These are phyloP conservation scores for Cynopterus sphinx DNA, from an alignment of 2,797 vertebrate genomes.

Conservation along the genomic window DNA sequence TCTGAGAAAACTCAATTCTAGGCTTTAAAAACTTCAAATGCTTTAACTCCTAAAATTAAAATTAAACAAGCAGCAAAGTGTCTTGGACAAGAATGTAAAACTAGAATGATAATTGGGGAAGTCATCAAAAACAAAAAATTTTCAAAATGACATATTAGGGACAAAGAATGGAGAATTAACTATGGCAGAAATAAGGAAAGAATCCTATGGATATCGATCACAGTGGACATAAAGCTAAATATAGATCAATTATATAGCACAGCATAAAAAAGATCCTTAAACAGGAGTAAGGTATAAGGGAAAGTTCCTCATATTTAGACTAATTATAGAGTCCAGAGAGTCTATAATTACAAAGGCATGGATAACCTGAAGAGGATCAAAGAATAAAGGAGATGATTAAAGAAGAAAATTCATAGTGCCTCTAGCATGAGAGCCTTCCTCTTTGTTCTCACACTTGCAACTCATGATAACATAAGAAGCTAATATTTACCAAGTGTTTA, in stretches of 20 bases:
- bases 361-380: background rate
- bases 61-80: constrained; percentile 49
- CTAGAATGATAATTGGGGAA: constrained; percentile 24
- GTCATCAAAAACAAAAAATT: constrained; percentile 11
- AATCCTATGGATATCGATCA: background rate
- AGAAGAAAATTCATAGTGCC: background rate
- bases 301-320: background rate
- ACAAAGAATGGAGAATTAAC: constrained; percentile 4
- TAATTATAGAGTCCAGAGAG: background rate
- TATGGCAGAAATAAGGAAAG: background rate
- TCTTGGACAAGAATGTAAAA: constrained; percentile 50
- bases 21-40: constrained; percentile 50
- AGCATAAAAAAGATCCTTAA: constrained; percentile 8
- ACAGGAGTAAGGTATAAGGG: background rate
- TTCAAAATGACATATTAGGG: background rate
- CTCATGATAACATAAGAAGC: background rate
- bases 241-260: background rate
- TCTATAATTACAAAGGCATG: background rate
- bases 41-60: constrained; percentile 57
- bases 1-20: constrained; percentile 45
- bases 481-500: background rate
- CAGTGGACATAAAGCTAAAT: background rate
- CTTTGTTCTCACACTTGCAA: background rate
- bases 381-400: background rate
- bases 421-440: background rate